Evolutionary conservation across 1,140 invertebrate genomes (phyloP).

Genomic region (Halotydeus destructor): DNA sequence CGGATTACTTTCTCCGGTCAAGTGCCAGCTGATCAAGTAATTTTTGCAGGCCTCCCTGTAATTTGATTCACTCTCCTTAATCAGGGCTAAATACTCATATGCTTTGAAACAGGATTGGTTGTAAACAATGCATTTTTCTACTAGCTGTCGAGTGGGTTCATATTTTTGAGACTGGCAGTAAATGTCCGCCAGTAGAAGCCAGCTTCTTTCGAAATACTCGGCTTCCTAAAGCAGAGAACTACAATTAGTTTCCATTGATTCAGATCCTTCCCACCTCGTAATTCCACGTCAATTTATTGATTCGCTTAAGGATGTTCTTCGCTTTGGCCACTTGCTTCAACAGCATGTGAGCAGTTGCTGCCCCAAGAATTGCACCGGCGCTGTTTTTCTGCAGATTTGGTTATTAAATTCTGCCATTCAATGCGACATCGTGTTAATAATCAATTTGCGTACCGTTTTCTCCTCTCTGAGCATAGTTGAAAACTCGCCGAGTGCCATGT

Average conservation of each 20-base stretch:
- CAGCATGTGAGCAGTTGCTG: slow-evolving; percentile 48
- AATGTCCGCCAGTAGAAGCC: slow-evolving; percentile 74
- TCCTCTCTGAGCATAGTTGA: slow-evolving; percentile 48
- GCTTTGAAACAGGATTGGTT: slow-evolving; percentile 73
- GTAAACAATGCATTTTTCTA: slow-evolving; percentile 56
- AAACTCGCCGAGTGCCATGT: slow-evolving; percentile 59
- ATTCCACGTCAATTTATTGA: slow-evolving; percentile 67
- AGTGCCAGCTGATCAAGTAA: slow-evolving; percentile 66
- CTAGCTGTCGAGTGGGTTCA: slow-evolving; percentile 59
- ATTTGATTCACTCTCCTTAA: slow-evolving; percentile 77
- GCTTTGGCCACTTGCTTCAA: slow-evolving; percentile 71
- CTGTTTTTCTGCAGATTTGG: slow-evolving; percentile 36
- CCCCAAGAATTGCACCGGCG: slow-evolving; percentile 66
- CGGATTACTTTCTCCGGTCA: slow-evolving; percentile 52
- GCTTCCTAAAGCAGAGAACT: slow-evolving; percentile 48
- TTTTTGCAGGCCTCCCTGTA: slow-evolving; percentile 62
- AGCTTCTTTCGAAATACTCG: slow-evolving; percentile 81
- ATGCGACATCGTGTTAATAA: neutral
- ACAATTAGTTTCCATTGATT: too few species aligned
- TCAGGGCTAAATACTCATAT: slow-evolving; percentile 63
- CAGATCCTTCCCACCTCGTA: slow-evolving; percentile 34
- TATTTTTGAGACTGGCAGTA: slow-evolving; percentile 66
- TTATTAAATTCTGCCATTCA: neutral
- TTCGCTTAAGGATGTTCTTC: slow-evolving; percentile 71
- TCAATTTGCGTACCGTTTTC: slow-evolving; percentile 14